Base-by-base conservation (phyloP, 1,140 invertebrate genomes). In the Polyergus mexicanus region DNA sequence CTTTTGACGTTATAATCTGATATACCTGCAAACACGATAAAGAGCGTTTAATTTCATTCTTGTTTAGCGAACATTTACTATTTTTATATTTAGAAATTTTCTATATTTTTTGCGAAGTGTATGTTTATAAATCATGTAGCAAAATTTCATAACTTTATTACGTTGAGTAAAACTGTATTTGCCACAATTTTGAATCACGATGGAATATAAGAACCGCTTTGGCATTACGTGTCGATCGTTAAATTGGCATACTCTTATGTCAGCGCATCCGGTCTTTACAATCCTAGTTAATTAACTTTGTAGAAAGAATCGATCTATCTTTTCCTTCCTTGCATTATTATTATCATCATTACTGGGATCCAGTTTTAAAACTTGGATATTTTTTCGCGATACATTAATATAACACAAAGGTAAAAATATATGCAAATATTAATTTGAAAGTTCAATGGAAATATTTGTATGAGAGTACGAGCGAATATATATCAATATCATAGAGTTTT, bases 171-270 rank as follows among this genome's bases (percentile, higher is more conserved):
- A 51, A 78, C 2, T 47, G 25, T 11, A 16, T 77, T 66, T n/a
- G 13, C 22, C 44, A 35, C 25, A 83, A 75, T 83, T 83, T 83
- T 60, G 38, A 68, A 54, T 2, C 22, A 19, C 47, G 13, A 0
- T 22, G n/a, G 16, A 28, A 51, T 35, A n/a, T 38, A 19, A 56
- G 16, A 35, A 32, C 13, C n/a, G 68, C 5, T 72, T 74, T 19
- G 54, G 25, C 38, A 38, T 84, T 65, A 84, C 41, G 38, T 84
- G 81, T 77, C 81, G 58, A 77, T 84, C 81, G 28, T 77, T 76
- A 77, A 84, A 54, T 84, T 65, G 81, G 58, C 32, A 22, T 84
- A 77, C 28, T 5, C 16, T 60, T 47, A 74, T 83, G 54, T 72
- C 54, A 47, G 68, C 54, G 74, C 0, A 25, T 54, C 38, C 78